Evolutionary conservation across 2,113 vertebrate genomes (phyloP).

Genomic region (Bothrops jararaca): DNA sequence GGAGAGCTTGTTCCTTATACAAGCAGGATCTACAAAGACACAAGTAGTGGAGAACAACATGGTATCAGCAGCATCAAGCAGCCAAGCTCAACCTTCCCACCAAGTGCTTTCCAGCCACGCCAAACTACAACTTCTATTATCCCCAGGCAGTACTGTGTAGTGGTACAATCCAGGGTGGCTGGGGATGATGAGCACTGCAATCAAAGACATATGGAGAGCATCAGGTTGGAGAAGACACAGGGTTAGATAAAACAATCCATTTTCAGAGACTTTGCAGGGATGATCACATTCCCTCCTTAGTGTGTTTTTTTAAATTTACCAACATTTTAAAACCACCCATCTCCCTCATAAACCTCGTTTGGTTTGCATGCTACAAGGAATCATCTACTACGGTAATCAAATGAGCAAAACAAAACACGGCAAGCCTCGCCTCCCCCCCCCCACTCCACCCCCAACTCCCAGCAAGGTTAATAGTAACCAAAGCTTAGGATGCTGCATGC

Average conservation of each 20-base stretch:
- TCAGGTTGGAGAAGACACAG: background rate
- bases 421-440: background rate
- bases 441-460: background rate
- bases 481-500: background rate
- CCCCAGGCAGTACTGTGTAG: background rate
- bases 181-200: background rate
- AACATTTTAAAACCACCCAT: background rate
- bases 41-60: background rate
- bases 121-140: background rate
- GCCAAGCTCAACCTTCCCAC: background rate
- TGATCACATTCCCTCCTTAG: background rate
- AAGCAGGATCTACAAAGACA: constrained; percentile 43
- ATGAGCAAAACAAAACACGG: background rate
- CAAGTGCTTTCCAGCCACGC: background rate
- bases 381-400: background rate
- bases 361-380: background rate
- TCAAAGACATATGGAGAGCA: background rate
- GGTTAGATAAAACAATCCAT: background rate
- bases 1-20: constrained; percentile 18
- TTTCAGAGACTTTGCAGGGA: background rate
- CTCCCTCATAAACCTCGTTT: background rate
- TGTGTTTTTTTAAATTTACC: background rate
- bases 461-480: background rate
- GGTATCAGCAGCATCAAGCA: background rate
- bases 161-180: background rate